Evolutionary conservation across 2,888 invertebrate genomes (phyloP).

Genomic region (Leptopilina myrica): DNA sequence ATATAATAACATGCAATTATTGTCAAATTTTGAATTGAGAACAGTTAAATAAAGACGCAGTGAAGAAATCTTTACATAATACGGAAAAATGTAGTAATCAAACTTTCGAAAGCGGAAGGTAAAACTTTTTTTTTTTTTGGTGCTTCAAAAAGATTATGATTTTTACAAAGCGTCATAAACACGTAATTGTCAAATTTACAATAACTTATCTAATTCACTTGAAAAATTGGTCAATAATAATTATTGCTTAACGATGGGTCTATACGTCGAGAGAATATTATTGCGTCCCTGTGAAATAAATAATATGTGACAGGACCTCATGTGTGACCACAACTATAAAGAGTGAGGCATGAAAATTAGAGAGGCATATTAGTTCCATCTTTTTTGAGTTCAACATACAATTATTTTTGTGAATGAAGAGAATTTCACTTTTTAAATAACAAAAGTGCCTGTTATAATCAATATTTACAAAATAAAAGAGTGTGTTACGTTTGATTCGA

Average conservation of each 20-base stretch:
- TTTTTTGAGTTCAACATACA: conserved; percentile 11
- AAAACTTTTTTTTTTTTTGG: conserved; percentile 1
- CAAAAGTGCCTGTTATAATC: not conserved
- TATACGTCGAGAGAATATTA: not conserved
- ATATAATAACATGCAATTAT: not conserved
- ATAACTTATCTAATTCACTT: not conserved
- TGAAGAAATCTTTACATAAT: conserved; percentile 10
- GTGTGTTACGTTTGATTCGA: too few relatives aligned
- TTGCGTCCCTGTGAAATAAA: conserved; percentile 41
- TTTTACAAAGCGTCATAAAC: not conserved
- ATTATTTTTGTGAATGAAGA: not conserved
- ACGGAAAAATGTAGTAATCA: not conserved
- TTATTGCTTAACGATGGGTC: not conserved
- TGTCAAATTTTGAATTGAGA: not conserved
- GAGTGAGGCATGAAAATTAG: conserved; percentile 49
- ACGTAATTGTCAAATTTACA: not conserved
- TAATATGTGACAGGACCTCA: conserved; percentile 50
- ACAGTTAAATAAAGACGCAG: not conserved
- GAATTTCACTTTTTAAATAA: not conserved
- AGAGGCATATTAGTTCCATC: conserved; percentile 49
- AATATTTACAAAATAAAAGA: too few relatives aligned
- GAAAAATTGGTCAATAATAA: conserved; percentile 11
- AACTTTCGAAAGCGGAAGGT: conserved; percentile 14
- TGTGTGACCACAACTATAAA: conserved; percentile 56
- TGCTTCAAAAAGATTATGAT: not conserved